phyloP scores from a whole-genome alignment of 2,888 invertebrate species.

The Drosophila atroscutellata region DNA sequence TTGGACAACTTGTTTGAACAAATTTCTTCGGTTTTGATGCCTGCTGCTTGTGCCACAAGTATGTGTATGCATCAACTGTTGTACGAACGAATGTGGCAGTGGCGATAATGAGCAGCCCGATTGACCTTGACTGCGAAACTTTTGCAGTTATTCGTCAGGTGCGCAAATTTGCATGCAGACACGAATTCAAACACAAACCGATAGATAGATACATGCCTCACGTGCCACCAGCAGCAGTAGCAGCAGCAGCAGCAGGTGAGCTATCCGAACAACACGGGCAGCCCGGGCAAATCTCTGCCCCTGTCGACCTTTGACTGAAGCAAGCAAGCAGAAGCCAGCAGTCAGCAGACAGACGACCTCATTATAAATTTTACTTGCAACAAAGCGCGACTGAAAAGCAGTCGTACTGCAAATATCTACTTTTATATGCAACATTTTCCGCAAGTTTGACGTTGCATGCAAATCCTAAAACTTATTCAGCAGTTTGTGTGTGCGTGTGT shows the following conservation, averaged over 20 bases:
- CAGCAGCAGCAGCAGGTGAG: conserved; percentile 12
- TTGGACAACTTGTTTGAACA: conserved; percentile 2
- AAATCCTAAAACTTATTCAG: conserved; percentile 2
- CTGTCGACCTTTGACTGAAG: conserved; percentile 53
- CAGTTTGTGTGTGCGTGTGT: conserved; percentile 1
- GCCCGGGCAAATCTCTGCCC: conserved; percentile 16
- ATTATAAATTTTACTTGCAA: conserved; percentile 58
- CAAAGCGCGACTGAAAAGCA: conserved; percentile 7
- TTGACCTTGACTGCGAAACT: conserved; percentile 67
- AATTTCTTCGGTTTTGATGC: neutral
- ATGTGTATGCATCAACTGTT: conserved; percentile 1
- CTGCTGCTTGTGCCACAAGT: neutral
- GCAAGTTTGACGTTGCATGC: conserved; percentile 35
- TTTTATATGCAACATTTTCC: conserved; percentile 57
- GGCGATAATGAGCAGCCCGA: conserved; percentile 65
- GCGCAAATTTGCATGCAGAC: conserved; percentile 45
- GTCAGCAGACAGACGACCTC: conserved; percentile 61
- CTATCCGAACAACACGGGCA: conserved; percentile 35
- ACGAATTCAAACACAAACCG: conserved; percentile 9
- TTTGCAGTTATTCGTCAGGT: conserved; percentile 36
- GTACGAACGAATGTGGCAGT: conserved; percentile 18
- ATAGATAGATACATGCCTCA: neutral
- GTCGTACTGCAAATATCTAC: conserved; percentile 25
- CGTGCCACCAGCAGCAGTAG: conserved; percentile 7
- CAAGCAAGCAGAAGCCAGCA: conserved; percentile 27